These are phyloP conservation scores for Hoplostethus mediterraneus DNA, from an alignment of 2,797 vertebrate genomes.

Conservation along the genomic window DNA sequence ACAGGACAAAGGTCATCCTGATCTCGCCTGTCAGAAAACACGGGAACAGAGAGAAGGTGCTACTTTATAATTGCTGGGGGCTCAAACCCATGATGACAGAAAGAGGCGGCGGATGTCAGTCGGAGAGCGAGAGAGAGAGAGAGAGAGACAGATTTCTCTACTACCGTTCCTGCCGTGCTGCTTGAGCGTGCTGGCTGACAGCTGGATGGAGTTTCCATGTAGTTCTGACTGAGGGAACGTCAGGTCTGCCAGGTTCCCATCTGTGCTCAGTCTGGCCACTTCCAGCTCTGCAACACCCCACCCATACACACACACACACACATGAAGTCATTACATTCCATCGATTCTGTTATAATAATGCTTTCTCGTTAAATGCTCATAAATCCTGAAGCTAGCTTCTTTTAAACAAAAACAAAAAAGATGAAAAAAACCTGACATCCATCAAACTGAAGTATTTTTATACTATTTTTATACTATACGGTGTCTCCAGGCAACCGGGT, in stretches of 20 bases:
- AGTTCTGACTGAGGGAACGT: constrained; percentile 93
- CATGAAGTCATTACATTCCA: constrained; percentile 61
- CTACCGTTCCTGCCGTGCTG: constrained; percentile 97
- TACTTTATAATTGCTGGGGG: constrained; percentile 18
- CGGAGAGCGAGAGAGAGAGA: constrained; percentile 24
- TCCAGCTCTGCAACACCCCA: constrained; percentile 88
- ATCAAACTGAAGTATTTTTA: constrained; percentile 57
- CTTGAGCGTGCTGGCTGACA: constrained; percentile 96
- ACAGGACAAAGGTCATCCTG: constrained; percentile 95
- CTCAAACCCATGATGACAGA: constrained; percentile 19
- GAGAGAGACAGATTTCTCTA: constrained; percentile 54
- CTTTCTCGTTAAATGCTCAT: constrained; percentile 69
- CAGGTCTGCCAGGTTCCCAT: constrained; percentile 94
- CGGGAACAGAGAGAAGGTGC: constrained; percentile 7
- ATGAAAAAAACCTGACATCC: constrained; percentile 29
- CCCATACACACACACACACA: constrained; percentile 18
- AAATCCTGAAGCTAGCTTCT: constrained; percentile 32
- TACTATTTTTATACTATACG: constrained; percentile 33
- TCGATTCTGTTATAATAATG: constrained; percentile 61
- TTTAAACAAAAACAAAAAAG: constrained; percentile 46
- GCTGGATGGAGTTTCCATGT: constrained; percentile 94
- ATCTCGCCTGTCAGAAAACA: constrained; percentile 90
- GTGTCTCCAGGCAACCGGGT: constrained; percentile 68
- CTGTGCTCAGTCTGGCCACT: constrained; percentile 96
- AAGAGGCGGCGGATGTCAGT: constrained; percentile 21